These are phyloP conservation scores for Ectropis grisescens DNA, from an alignment of 1,140 invertebrate genomes.

Conservation along the genomic window DNA sequence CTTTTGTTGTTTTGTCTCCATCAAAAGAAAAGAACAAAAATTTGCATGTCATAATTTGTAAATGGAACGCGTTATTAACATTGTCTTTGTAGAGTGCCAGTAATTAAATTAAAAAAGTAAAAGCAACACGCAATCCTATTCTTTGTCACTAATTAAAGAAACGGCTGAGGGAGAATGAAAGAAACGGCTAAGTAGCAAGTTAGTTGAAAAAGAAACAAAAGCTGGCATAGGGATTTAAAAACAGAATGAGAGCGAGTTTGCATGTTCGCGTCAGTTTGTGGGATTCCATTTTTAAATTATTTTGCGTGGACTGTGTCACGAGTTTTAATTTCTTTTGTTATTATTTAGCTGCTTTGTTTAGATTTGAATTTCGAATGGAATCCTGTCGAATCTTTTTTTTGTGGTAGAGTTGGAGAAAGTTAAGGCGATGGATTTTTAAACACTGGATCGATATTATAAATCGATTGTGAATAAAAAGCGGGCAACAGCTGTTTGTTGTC, in stretches of 20 bases:
- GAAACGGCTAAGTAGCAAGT: slow-evolving; percentile 60
- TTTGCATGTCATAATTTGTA: slow-evolving; percentile 45
- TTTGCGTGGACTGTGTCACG: slow-evolving; percentile 12
- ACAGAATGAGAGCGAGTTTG: slow-evolving; percentile 34
- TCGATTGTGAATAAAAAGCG: slow-evolving; percentile 7
- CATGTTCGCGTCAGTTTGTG: slow-evolving; percentile 36
- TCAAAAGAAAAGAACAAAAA: slow-evolving; percentile 34
- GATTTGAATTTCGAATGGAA: too few species aligned
- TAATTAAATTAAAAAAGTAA: slow-evolving; percentile 66
- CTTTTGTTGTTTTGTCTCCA: too few species aligned
- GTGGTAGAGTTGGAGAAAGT: too few species aligned
- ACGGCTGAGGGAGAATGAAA: slow-evolving; percentile 44
- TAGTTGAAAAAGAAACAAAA: slow-evolving; percentile 42
- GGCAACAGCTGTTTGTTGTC: slow-evolving; percentile 9
- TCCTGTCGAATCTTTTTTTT: too few species aligned
- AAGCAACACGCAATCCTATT: slow-evolving; percentile 58
- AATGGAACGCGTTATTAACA: slow-evolving; percentile 53
- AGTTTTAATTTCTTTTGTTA: slow-evolving; percentile 15
- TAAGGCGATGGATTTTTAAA: too few species aligned
- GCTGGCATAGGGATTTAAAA: slow-evolving; percentile 28
- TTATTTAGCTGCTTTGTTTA: too few species aligned
- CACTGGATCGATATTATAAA: slow-evolving; percentile 13
- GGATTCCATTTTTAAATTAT: slow-evolving; percentile 35
- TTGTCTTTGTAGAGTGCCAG: slow-evolving; percentile 43
- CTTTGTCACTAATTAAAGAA: slow-evolving; percentile 63